Evolutionary conservation across 2,797 vertebrate species (phyloP), one percentile per base, ranked within the genome.

Genomic region (Loris lydekkerianus): DNA sequence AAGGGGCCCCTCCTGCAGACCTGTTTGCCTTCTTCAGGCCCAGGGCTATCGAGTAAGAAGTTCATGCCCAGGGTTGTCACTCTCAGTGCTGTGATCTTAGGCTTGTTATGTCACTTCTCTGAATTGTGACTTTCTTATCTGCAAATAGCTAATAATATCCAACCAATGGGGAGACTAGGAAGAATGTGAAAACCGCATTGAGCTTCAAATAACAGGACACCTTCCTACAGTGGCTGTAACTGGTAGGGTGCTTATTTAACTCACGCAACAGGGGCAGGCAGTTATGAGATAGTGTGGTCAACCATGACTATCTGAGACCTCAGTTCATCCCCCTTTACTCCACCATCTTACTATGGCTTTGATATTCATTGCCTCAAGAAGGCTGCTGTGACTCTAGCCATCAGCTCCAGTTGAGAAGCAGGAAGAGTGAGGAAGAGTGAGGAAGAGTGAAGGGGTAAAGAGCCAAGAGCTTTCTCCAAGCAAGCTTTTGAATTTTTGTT

Each of bases 221-320:
- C 70, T 20, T 17, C 31, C 20, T 4, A 17, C 40, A 46, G 69
- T 0, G 43, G 18, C 84, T 61, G 11, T 49, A 31, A 49, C 13
- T 27, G 1, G 78, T 1, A 69, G 0, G 27, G 43, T 0, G 3
- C 9, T 56, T 49, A 31, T 11, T 43, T 34, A 67, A 86, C 29
- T n/a, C 8, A 25, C 5, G 9, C 31, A 53, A 3, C 5, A 29
- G 8, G 4, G 4, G 3, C 18, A 14, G 23, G 61, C 27, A 25
- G 61, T 46, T 53, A n/a, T 43, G 61, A 49, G 46, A 31, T 69
- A 43, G 31, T 20, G 10, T 7, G 2, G 37, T 27, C 56, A 27
- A 1, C 10, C 0, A 27, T 0, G 61, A 25, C 2, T 2, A 23
- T 5, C 53, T 0, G 5, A 77, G 49, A 61, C 49, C 20, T 2